Percentiles rank a stretch among this genome's conserved stretches.
Evolutionary conservation across 2,113 vertebrate species (phyloP).

Genomic region (Cavia porcellus): DNA sequence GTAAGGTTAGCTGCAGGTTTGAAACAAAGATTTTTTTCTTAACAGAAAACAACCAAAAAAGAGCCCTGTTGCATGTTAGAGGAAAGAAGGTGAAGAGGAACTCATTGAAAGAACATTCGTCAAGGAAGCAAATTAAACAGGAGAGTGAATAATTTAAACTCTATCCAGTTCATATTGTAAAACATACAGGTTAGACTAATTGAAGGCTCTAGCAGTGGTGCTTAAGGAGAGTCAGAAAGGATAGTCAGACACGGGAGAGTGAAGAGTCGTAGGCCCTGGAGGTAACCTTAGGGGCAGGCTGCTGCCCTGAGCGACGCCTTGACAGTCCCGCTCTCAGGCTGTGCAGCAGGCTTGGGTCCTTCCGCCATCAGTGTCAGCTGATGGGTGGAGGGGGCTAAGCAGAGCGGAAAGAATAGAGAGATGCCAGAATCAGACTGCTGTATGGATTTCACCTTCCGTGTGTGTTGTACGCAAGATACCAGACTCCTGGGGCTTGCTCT

Average conservation of each 20-base stretch:
- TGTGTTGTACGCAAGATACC: neutral
- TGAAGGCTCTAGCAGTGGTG: neutral
- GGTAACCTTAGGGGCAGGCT: neutral
- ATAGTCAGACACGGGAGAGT: neutral
- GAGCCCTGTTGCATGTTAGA: neutral
- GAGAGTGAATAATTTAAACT: slow-evolving; percentile 39
- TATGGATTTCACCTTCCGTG: neutral
- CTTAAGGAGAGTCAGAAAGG: neutral
- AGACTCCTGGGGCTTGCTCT: neutral
- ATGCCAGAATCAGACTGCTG: neutral
- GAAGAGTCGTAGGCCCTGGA: neutral
- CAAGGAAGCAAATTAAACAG: neutral
- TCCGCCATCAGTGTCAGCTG: neutral
- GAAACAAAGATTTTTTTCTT: neutral
- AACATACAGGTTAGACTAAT: neutral
- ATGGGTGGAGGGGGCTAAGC: neutral
- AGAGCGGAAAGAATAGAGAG: neutral
- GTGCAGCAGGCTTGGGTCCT: neutral
- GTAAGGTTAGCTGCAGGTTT: neutral
- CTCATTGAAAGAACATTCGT: neutral
- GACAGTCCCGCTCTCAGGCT: neutral
- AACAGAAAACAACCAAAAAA: neutral
- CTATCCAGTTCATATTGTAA: neutral
- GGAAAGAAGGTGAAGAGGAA: neutral
- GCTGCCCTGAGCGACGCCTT: neutral